Percentiles rank a stretch among this genome's conserved stretches.
Evolutionary conservation across 2,797 vertebrate genomes (phyloP).

Genomic region (Discoglossus pictus): DNA sequence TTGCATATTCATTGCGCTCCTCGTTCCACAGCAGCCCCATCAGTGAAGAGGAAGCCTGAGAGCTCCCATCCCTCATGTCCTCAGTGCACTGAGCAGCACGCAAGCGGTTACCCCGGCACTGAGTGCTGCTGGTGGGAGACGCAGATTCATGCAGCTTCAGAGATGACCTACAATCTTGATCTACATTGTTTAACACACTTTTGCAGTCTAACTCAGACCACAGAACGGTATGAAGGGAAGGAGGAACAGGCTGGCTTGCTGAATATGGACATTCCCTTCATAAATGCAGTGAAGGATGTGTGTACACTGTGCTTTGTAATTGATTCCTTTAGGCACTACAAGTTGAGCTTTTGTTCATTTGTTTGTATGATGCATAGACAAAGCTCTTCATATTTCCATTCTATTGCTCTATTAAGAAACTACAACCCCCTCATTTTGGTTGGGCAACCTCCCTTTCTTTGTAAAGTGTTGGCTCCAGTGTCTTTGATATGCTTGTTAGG

Average conservation of each 20-base stretch:
- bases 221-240: too few species aligned
- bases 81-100: too few species aligned
- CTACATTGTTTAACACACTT: conserved; percentile 7
- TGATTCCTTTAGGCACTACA: conserved; percentile 30
- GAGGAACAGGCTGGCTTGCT: too few species aligned
- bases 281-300: too few species aligned
- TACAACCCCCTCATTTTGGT: conserved; percentile 34
- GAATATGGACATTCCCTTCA: too few species aligned
- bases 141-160: too few species aligned
- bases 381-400: conserved; percentile 36
- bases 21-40: too few species aligned
- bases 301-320: conserved; percentile 42
- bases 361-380: conserved; percentile 45
- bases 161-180: conserved; percentile 20
- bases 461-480: conserved; percentile 41
- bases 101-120: too few species aligned
- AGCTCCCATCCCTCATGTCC: too few species aligned
- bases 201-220: conserved; percentile 7
- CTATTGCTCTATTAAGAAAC: conserved; percentile 49
- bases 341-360: conserved; percentile 45
- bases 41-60: too few species aligned
- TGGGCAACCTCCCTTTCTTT: conserved; percentile 24
- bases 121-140: too few species aligned
- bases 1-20: too few species aligned
- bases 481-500: conserved; percentile 48